Evolutionary conservation across 23 tunicate species (phyloP), one percentile per base, ranked within the genome.

Genomic region (Ascidia mentula): DNA sequence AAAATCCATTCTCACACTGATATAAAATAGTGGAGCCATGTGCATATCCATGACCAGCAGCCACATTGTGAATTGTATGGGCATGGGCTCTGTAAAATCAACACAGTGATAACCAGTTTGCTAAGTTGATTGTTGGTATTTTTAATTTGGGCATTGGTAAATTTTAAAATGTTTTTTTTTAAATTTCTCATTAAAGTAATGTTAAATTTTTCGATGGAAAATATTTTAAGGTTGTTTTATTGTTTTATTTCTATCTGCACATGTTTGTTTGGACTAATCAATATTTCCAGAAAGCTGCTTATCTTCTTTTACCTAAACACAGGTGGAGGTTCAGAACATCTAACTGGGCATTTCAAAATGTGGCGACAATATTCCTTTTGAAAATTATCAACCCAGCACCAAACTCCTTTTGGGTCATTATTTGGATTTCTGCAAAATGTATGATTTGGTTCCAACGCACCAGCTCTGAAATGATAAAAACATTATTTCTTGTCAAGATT

Each of bases 361-460:
- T 80, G 83, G 45, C 59, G 75, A 83, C 96, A 90, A 69, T 85
- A 81, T 61, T 90, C 89, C 53, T 70, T 80, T 31, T 78, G 80
- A 37, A 36, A 33, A 38, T 71, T 74, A 36, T 59, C 37, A 3
- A 85, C 78, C 96, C 96, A 90, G 60, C 96, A 90, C 96, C 96
- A 90, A 4, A 86, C 83, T 18, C 89, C 86, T 6, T 61, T 37
- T 32, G 0, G 79, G 71, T 90, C 96, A 36, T 37, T 30, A 34
- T 90, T 69, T 18, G 96, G 96, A 76, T 90, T 90, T n/a, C 96
- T 89, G 35, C 96, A 90, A 72, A 85, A 90, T 0, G 86, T 72
- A 73, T 90, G 89, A 53, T 90, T 75, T 0, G 96, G 96, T 0
- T 77, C 81, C 37, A n/a, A 42, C 0, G 69, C 30, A 20, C 91